Conservation (phyloP, 2,113 vertebrate species). For the Menura novaehollandiae region DNA sequence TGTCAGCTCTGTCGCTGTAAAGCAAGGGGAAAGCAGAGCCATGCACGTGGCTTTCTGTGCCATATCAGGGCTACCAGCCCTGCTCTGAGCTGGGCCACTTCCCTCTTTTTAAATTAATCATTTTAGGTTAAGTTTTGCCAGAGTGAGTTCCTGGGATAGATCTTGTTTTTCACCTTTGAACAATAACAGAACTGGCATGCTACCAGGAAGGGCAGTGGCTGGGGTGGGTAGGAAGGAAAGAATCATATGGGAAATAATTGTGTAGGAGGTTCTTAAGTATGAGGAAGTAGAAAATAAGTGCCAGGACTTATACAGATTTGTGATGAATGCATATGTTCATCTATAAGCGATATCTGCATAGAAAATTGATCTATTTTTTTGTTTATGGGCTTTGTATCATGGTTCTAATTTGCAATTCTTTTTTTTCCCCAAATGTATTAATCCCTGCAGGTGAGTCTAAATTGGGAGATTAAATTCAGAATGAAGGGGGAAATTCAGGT, state of each 20-base stretch:
- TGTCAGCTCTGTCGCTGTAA: neutral
- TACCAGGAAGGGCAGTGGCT: slow-evolving; percentile 7
- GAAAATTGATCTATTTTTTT: neutral
- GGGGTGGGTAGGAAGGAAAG: slow-evolving; percentile 3
- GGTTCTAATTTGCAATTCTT: neutral
- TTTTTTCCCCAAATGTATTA: neutral
- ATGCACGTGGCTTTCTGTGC: neutral
- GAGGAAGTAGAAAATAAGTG: neutral
- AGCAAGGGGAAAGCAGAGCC: fast-evolving
- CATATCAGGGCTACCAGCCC: fast-evolving
- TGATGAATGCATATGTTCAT: neutral
- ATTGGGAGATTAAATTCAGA: neutral
- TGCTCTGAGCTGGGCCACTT: neutral
- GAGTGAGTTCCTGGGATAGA: neutral
- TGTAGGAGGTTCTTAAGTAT: neutral
- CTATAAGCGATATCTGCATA: neutral
- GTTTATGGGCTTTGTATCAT: neutral
- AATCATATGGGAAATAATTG: slow-evolving; percentile 1
- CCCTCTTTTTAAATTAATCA: neutral
- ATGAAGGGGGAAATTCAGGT: neutral
- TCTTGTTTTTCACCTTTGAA: slow-evolving; percentile 2
- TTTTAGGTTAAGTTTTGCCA: neutral
- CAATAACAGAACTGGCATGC: neutral
- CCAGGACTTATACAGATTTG: neutral
- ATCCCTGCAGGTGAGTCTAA: neutral